These are phyloP conservation scores for Sitta carolinensis DNA, from an alignment of 2,797 vertebrate genomes.

Conservation along the genomic window DNA sequence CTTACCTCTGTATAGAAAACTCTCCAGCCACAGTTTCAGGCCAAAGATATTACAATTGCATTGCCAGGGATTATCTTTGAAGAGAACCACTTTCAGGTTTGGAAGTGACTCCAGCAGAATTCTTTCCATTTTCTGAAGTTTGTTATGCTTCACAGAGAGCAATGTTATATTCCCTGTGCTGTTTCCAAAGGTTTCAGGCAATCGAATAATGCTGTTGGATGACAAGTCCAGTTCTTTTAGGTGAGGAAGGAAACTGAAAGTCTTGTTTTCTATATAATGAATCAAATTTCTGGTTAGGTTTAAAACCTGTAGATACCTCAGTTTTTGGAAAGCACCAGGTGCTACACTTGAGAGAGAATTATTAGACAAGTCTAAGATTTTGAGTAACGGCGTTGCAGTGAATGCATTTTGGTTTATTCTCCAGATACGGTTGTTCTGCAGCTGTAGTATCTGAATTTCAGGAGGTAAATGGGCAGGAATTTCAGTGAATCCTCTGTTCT, in stretches of 20 bases:
- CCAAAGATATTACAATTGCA: conserved; percentile 92
- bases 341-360: conserved; percentile 89
- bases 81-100: conserved; percentile 83
- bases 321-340: conserved; percentile 83
- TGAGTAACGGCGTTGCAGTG: conserved; percentile 82
- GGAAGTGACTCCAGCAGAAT: conserved; percentile 86
- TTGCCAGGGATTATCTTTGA: conserved; percentile 91
- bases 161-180: conserved; percentile 87
- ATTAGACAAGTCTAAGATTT: conserved; percentile 89
- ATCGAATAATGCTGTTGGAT: conserved; percentile 85
- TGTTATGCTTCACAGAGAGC: conserved; percentile 87
- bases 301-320: conserved; percentile 84
- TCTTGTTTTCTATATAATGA: conserved; percentile 85
- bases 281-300: conserved; percentile 89
- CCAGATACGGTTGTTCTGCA: conserved; percentile 91
- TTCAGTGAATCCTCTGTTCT: conserved; percentile 84
- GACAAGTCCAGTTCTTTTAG: conserved; percentile 91
- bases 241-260: conserved; percentile 83
- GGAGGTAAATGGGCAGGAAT: conserved; percentile 84
- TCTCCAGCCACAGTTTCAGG: conserved; percentile 97
- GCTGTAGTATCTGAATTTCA: conserved; percentile 85
- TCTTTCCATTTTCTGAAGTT: conserved; percentile 85
- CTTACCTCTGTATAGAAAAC: conserved; percentile 92
- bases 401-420: conserved; percentile 86
- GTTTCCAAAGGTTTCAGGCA: conserved; percentile 84